Evolutionary conservation across 2,888 invertebrate genomes (phyloP).

Genomic region (Hylaea fasciaria): DNA sequence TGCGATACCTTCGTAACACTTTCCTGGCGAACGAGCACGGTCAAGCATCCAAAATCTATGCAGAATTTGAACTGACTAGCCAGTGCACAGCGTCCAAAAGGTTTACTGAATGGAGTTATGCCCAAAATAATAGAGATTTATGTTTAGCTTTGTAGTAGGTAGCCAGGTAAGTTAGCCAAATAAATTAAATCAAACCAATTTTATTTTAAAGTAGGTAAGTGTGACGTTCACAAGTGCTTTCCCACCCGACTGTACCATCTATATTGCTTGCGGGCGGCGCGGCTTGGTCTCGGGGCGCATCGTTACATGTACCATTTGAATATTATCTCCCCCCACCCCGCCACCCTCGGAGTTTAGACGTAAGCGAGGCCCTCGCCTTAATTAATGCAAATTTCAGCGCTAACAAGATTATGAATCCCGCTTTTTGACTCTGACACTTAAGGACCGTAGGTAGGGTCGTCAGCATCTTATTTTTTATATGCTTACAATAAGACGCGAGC

Average conservation of each 20-base stretch:
- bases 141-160: too few relatives aligned
- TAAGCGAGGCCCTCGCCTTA: constrained; percentile 77
- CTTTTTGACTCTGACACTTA: constrained; percentile 77
- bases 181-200: too few relatives aligned
- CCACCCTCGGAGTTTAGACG: constrained; percentile 69
- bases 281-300: constrained; percentile 69
- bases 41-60: too few relatives aligned
- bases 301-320: constrained; percentile 86
- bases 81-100: too few relatives aligned
- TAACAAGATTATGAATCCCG: constrained; percentile 84
- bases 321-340: constrained; percentile 77
- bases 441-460: constrained; percentile 46
- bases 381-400: constrained; percentile 85
- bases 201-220: too few relatives aligned
- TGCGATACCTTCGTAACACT: too few relatives aligned
- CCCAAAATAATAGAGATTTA: too few relatives aligned
- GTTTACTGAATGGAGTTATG: too few relatives aligned
- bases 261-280: constrained; percentile 82
- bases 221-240: constrained; percentile 52
- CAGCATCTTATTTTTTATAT: constrained; percentile 19
- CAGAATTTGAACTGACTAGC: too few relatives aligned
- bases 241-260: constrained; percentile 58
- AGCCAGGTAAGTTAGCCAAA: too few relatives aligned
- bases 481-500: background rate
- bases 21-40: too few relatives aligned